Conservation (phyloP, 2,888 invertebrate species). For the Andrena flavipes region DNA sequence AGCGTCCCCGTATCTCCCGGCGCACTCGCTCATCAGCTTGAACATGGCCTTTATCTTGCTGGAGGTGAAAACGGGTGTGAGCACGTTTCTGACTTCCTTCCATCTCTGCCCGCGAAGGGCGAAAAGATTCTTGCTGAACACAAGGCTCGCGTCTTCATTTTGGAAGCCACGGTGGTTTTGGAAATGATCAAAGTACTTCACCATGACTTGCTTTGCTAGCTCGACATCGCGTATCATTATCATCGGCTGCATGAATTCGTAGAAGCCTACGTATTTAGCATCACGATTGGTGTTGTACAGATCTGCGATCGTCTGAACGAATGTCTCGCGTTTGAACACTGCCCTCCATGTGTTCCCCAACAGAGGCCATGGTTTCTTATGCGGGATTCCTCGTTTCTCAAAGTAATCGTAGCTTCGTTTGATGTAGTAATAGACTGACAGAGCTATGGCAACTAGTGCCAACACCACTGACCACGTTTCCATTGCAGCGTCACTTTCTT, state of each 20-base stretch:
- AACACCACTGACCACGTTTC: background rate
- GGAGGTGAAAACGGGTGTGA: slow-evolving; percentile 87
- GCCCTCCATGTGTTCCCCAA: slow-evolving; percentile 71
- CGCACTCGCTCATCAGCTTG: slow-evolving; percentile 70
- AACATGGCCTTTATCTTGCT: slow-evolving; percentile 87
- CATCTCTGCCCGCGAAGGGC: slow-evolving; percentile 84
- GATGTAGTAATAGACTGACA: background rate
- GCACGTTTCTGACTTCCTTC: slow-evolving; percentile 85
- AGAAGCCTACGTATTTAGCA: slow-evolving; percentile 72
- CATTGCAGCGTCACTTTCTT: background rate
- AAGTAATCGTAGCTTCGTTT: background rate
- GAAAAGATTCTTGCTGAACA: slow-evolving; percentile 70
- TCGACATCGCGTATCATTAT: slow-evolving; percentile 73
- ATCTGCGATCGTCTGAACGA: slow-evolving; percentile 14
- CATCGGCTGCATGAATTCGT: slow-evolving; percentile 65
- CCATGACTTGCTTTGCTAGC: slow-evolving; percentile 64
- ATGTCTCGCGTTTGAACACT: slow-evolving; percentile 66
- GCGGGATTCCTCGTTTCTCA: background rate
- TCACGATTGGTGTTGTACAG: slow-evolving; percentile 60
- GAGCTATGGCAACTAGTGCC: background rate
- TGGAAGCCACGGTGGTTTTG: slow-evolving; percentile 23
- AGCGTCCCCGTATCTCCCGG: slow-evolving; percentile 53
- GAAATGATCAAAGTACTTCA: slow-evolving; percentile 73
- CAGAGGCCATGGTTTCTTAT: slow-evolving; percentile 69
- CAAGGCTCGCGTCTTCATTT: slow-evolving; percentile 21